A percentile compares a stretch with the other conserved stretches of the same genome.
These are phyloP conservation scores for Oncorhynchus clarkii DNA, from an alignment of 2,113 vertebrate genomes.

Conservation along the genomic window DNA sequence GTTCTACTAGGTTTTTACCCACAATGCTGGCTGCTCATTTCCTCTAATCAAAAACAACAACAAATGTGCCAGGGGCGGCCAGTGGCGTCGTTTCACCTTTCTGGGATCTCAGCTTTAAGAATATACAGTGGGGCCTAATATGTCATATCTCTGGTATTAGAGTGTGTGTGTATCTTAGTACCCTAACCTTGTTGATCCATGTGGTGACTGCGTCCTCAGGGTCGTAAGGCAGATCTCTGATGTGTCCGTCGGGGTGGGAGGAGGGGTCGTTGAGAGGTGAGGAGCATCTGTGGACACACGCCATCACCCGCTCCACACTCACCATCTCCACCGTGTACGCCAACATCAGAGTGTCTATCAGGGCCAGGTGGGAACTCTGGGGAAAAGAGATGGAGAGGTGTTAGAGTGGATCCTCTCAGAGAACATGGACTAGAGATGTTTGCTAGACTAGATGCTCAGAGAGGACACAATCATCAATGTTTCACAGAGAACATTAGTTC, in stretches of 20 bases:
- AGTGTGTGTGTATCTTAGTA: not conserved
- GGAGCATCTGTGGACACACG: conserved; percentile 86
- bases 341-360: conserved; percentile 98
- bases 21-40: no score
- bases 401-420: no score
- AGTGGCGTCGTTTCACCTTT: no score
- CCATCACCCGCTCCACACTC: conserved; percentile 90
- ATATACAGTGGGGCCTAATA: no score
- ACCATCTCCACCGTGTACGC: conserved; percentile 97
- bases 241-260: conserved; percentile 34
- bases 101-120: no score
- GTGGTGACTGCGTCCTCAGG: conserved; percentile 92
- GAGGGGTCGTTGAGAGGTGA: conserved; percentile 76
- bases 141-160: no score
- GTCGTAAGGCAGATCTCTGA: conserved; percentile 90
- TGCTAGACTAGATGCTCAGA: not conserved
- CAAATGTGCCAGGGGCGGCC: no score
- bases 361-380: conserved; percentile 92
- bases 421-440: not conserved
- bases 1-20: no score
- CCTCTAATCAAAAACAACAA: no score
- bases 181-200: conserved; percentile 96
- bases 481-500: not conserved
- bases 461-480: not conserved
- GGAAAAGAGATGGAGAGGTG: conserved; percentile 15